Percentiles rank a stretch among this genome's conserved stretches.
phyloP scores from a whole-genome alignment of 2,888 invertebrate genomes.

The Andrena trimmerana region DNA sequence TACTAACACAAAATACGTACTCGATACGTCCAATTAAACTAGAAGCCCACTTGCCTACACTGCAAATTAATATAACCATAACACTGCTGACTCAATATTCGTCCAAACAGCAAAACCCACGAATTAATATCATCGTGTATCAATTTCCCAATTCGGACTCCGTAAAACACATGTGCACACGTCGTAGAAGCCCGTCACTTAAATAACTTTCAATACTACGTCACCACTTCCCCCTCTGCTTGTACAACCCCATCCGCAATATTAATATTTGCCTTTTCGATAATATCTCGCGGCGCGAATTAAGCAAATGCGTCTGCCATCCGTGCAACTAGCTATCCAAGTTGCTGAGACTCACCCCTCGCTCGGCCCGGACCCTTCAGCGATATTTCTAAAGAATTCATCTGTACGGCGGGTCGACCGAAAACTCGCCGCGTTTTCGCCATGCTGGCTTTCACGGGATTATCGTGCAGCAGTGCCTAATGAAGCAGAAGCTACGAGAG shows the following conservation, averaged over 20 bases:
- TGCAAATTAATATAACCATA: no score
- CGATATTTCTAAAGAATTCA: slow-evolving; percentile 28
- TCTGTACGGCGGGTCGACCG: background rate
- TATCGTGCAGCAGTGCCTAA: slow-evolving; percentile 53
- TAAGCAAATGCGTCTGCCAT: slow-evolving; percentile 22
- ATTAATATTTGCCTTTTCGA: background rate
- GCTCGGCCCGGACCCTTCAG: background rate
- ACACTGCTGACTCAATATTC: no score
- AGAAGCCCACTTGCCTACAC: no score
- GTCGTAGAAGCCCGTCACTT: background rate
- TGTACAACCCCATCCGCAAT: background rate
- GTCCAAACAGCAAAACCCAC: no score
- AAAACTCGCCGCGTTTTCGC: slow-evolving; percentile 40
- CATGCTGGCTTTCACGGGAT: slow-evolving; percentile 39
- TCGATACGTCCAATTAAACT: no score
- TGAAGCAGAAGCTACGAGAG: slow-evolving; percentile 64
- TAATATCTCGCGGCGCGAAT: background rate
- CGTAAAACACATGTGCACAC: background rate
- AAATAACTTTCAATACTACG: background rate
- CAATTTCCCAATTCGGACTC: no score
- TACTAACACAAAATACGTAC: no score
- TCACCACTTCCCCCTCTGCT: background rate
- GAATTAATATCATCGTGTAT: no score
- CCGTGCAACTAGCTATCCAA: background rate
- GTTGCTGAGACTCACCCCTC: background rate